These are phyloP conservation scores for Babyrousa celebensis DNA, from an alignment of 2,797 vertebrate genomes.

Conservation along the genomic window DNA sequence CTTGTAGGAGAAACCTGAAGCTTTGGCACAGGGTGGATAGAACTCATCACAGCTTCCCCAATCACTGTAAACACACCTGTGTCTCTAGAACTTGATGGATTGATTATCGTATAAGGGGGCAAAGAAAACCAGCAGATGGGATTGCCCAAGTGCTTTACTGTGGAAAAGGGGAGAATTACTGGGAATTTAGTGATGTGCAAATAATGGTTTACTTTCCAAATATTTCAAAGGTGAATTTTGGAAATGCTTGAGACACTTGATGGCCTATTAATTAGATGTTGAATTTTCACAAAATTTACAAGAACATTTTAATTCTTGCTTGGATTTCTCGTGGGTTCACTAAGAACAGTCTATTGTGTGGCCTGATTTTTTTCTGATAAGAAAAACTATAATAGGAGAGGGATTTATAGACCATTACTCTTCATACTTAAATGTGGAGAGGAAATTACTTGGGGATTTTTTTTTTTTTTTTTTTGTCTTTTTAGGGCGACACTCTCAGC, in stretches of 20 bases:
- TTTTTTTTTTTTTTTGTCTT: too few species aligned
- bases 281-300: background rate
- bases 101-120: background rate
- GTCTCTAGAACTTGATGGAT: background rate
- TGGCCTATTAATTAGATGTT: background rate
- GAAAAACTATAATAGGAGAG: too few species aligned
- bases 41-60: too few species aligned
- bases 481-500: too few species aligned
- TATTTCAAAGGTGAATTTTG: background rate
- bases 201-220: background rate
- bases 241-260: background rate
- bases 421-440: too few species aligned
- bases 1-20: background rate
- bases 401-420: too few species aligned
- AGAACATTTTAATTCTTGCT: background rate
- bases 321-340: too few species aligned
- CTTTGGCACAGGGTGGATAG: background rate
- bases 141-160: background rate
- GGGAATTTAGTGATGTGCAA: background rate
- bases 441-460: too few species aligned
- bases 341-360: too few species aligned
- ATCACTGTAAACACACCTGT: background rate
- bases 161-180: background rate
- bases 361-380: too few species aligned
- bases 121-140: background rate